These are phyloP conservation scores for Drosophila yooni DNA, from an alignment of 2,888 invertebrate genomes.

Conservation along the genomic window DNA sequence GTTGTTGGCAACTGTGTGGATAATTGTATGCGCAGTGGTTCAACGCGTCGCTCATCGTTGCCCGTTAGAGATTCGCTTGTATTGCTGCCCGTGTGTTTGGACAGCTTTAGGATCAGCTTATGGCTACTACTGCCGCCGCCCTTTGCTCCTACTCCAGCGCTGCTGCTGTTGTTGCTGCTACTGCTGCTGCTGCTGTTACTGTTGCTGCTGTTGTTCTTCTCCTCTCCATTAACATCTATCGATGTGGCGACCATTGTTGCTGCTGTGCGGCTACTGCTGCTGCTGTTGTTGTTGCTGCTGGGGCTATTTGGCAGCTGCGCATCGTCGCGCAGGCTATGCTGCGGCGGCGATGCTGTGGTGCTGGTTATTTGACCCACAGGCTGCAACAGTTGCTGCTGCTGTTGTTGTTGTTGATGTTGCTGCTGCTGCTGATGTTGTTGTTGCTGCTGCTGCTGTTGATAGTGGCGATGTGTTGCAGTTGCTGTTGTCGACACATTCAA, in stretches of 20 bases:
- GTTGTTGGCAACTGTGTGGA: conserved; percentile 54
- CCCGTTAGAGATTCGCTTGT: conserved; percentile 65
- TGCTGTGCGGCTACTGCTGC: conserved; percentile 33
- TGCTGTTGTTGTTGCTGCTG: conserved; percentile 50
- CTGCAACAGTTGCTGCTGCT: conserved; percentile 41
- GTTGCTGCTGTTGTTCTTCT: conserved; percentile 29
- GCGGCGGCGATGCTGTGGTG: conserved; percentile 83
- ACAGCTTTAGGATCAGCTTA: conserved; percentile 70
- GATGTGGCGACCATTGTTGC: conserved; percentile 42
- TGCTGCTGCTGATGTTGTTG: conserved; percentile 33
- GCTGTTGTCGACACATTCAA: conserved; percentile 68
- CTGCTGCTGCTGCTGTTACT: conserved; percentile 53
- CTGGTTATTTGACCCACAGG: conserved; percentile 82
- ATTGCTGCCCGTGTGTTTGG: conserved; percentile 46
- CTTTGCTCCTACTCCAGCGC: conserved; percentile 3
- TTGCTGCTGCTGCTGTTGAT: conserved; percentile 41
- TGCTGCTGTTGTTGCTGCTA: conserved; percentile 16
- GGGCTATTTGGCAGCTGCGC: conserved; percentile 61
- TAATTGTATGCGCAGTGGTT: conserved; percentile 85
- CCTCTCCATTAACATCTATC: conserved; percentile 38
- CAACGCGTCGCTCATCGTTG: conserved; percentile 82
- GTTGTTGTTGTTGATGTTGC: conserved; percentile 35
- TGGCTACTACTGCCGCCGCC: conserved; percentile 48
- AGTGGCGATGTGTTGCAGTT: conserved; percentile 35
- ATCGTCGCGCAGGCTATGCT: conserved; percentile 72